phyloP scores from a whole-genome alignment of 2,113 vertebrate genomes.

The Zootoca vivipara region DNA sequence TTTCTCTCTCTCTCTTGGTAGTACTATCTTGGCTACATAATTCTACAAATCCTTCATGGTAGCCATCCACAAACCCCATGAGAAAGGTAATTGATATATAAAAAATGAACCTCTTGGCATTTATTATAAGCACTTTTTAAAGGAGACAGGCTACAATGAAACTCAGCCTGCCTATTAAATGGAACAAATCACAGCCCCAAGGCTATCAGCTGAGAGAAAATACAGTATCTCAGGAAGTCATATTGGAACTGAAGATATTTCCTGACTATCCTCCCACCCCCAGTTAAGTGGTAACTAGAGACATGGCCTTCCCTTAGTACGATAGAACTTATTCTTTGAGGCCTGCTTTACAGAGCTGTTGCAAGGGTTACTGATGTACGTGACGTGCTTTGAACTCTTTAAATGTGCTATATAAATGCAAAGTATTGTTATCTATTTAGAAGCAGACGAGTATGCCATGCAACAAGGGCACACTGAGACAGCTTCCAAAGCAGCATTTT shows the following conservation, averaged over 20 bases:
- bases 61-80: too few species aligned
- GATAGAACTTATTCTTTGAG: not conserved
- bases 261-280: not conserved
- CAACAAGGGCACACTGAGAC: too few species aligned
- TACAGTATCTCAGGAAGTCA: not conserved
- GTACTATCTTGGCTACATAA: not conserved
- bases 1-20: not conserved
- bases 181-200: not conserved
- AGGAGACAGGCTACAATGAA: not conserved
- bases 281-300: not conserved
- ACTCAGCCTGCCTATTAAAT: not conserved
- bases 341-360: not conserved
- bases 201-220: not conserved
- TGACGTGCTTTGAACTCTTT: not conserved
- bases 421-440: not conserved
- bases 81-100: not conserved
- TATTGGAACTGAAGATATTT: too few species aligned
- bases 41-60: not conserved
- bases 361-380: not conserved
- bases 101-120: not conserved
- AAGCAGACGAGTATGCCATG: not conserved
- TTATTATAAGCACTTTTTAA: not conserved
- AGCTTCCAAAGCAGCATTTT: too few species aligned
- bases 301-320: not conserved
- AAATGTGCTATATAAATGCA: not conserved